Base-by-base conservation (phyloP, 2,888 invertebrate genomes). In the Leucoma salicis region DNA sequence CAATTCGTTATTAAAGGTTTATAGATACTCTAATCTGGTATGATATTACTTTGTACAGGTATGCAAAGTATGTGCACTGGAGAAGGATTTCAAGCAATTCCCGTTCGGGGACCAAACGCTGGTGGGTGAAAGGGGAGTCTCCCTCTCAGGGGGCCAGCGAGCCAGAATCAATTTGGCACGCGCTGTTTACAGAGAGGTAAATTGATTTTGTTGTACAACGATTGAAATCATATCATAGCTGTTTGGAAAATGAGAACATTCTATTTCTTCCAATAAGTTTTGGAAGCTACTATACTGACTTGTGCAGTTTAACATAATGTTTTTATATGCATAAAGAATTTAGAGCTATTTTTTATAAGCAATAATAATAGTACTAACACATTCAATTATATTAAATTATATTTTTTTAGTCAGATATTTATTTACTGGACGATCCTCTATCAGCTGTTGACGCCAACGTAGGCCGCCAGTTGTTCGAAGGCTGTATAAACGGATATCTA, bases 371-470 rank as follows among this genome's bases (percentile, higher is more conserved):
- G n/a, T n/a, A n/a, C n/a, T n/a, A n/a, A n/a, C n/a, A n/a, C n/a
- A n/a, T n/a, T n/a, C n/a, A n/a, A n/a, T n/a, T n/a, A n/a, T n/a
- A n/a, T n/a, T n/a, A n/a, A n/a, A n/a, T n/a, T n/a, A n/a, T n/a
- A n/a, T n/a, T n/a, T n/a, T 5, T 46, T 12, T 18, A 95, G 70
- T 93, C 95, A 0, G 95, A 96, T 69, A 92, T 97, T 46, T 96
- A 96, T 72, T 79, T 97, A 4, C 74, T 97, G 47, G 96, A 97
- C 63, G 96, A 97, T 77, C 96, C 96, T 0, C 80, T 96, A 25
- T 95, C 95, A n/a, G 96, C 96, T 2, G 96, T 96, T 2, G 96
- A 97, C 69, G 91, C 95, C 0, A 93, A 94, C 51, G 96, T 96
- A 0, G 94, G 95, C 0, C 92, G 94, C 41, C 94, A 94, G 67